These are phyloP conservation scores for Sinonovacula constricta DNA, from an alignment of 1,140 invertebrate species.

Conservation along the genomic window DNA sequence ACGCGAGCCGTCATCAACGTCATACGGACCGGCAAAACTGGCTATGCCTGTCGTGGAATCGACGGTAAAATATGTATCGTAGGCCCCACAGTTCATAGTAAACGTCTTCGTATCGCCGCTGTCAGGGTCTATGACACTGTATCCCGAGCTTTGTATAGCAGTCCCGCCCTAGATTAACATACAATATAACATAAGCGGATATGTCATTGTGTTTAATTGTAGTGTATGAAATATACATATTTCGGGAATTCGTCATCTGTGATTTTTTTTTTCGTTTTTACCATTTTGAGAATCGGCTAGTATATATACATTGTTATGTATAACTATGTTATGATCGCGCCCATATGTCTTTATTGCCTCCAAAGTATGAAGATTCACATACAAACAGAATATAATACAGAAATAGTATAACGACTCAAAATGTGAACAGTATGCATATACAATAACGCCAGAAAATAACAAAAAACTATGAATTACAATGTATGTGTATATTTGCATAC, in stretches of 20 bases:
- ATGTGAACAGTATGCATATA: too few species aligned
- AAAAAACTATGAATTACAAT: too few species aligned
- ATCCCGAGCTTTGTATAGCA: conserved; percentile 27
- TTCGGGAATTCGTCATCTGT: background rate
- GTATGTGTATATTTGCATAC: too few species aligned
- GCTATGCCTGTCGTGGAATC: conserved; percentile 21
- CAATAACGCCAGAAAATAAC: too few species aligned
- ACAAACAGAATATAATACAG: too few species aligned
- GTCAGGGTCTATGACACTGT: conserved; percentile 43
- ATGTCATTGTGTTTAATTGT: background rate
- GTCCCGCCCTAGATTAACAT: conserved; percentile 36
- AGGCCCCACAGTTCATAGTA: conserved; percentile 35
- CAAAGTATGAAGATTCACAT: too few species aligned
- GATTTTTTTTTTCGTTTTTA: background rate
- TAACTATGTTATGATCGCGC: too few species aligned
- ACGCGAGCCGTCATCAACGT: conserved; percentile 21
- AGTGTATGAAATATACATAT: background rate
- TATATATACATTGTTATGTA: too few species aligned
- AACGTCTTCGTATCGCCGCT: conserved; percentile 37
- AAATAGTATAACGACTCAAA: too few species aligned
- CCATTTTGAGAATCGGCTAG: too few species aligned
- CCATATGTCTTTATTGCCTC: too few species aligned
- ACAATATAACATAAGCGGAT: background rate
- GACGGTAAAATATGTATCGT: conserved; percentile 37
- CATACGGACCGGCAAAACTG: conserved; percentile 37